Evolutionary conservation across 1,140 invertebrate species (phyloP), one percentile per base, ranked within the genome.

Genomic region (Bombus confusus): DNA sequence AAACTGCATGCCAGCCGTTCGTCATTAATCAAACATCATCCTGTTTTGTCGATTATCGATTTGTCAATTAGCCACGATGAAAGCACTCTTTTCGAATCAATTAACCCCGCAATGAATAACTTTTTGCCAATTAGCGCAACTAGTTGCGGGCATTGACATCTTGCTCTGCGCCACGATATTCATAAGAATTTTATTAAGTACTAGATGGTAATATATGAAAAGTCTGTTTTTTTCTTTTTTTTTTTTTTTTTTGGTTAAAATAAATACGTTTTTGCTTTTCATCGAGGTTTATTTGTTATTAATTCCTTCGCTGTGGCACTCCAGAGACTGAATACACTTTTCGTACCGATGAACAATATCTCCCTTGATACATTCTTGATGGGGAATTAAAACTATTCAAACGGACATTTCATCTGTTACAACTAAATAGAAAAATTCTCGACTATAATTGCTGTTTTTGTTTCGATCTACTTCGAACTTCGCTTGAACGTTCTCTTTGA

Each of bases 11-110:
- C 3, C 31, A 37, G 18, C 28, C 12, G 31, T 28, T 62, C 31
- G 52, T 79, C 75, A 47, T 82, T 75, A 84, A 84, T 84, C 82
- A 71, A 78, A 22, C 47, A n/a, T 78, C 47, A 37, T 71, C 22
- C 22, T 13, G 59, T 62, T n/a, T n/a, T 62, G 59, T n/a, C 59
- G 28, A n/a, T 62, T 62, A 66, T 80, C 81, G 73, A 41, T 76
- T 52, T 18, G 31, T 57, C 81, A 15, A 68, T 37, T 22, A 12
- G 64, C 39, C 41, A 15, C 71, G 25, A 28, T 57, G n/a, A 66
- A 57, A 83, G 28, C 73, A 52, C 25, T 18, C 52, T 37, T 28
- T 22, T 75, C 57, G 41, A 52, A 43, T 77, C 47, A 2, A 64
- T 73, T 73, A 28, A 39, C 34, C 34, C 34, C n/a, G 9, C n/a